Conservation (phyloP, 2,888 invertebrate genomes). For the Temnothorax unifasciatus region DNA sequence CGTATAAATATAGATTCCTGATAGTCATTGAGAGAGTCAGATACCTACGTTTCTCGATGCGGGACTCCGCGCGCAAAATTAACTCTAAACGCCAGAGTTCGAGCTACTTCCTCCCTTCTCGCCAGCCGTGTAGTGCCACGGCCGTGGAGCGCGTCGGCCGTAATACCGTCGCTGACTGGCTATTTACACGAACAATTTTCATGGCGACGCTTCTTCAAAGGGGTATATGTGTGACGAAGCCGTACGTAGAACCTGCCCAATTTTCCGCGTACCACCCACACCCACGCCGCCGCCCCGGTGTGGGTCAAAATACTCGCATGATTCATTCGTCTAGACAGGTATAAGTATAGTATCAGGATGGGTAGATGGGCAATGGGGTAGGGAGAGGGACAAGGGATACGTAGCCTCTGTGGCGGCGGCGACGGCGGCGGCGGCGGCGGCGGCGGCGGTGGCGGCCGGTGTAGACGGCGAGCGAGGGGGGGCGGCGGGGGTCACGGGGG, state of each 20-base stretch:
- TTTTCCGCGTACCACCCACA: slow-evolving; percentile 76
- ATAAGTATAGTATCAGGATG: slow-evolving; percentile 74
- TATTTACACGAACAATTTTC: slow-evolving; percentile 45
- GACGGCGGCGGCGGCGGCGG: slow-evolving; percentile 7
- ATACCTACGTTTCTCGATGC: background rate
- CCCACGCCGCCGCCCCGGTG: slow-evolving; percentile 50
- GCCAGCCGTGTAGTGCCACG: background rate
- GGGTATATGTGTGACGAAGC: slow-evolving; percentile 47
- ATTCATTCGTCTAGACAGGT: slow-evolving; percentile 78
- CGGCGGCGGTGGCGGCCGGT: background rate
- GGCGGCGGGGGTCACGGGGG: no score
- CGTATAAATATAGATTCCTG: slow-evolving; percentile 16
- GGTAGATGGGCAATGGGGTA: slow-evolving; percentile 28
- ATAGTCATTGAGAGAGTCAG: background rate
- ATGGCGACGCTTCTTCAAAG: slow-evolving; percentile 46
- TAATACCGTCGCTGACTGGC: background rate
- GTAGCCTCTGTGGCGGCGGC: background rate
- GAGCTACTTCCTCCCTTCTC: background rate
- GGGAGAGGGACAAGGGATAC: slow-evolving; percentile 55
- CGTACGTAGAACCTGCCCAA: slow-evolving; percentile 73
- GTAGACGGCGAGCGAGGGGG: background rate
- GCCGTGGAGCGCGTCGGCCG: background rate
- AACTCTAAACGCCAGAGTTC: slow-evolving; percentile 4
- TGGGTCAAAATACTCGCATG: slow-evolving; percentile 76
- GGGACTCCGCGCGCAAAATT: background rate